Base-by-base conservation (phyloP, 2,888 invertebrate species). In the Pardosa pseudoannulata region DNA sequence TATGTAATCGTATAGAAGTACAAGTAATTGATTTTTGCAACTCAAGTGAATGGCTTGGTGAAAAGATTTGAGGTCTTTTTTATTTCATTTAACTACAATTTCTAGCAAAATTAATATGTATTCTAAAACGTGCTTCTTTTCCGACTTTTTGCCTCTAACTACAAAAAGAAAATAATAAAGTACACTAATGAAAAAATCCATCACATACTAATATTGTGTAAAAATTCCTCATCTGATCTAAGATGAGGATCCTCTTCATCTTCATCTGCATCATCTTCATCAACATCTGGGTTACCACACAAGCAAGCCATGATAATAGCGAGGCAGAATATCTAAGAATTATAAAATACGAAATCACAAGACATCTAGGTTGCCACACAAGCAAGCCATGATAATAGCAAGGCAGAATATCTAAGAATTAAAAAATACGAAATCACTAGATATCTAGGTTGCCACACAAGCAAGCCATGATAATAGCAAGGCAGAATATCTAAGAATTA, bases 201-300 rank as follows among this genome's bases (percentile, higher is more conserved):
- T n/a, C n/a, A n/a, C n/a, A 65, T 9, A 87, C 86, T 39, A 19
- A 80, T 11, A 16, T 71, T 31, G 67, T 89, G 88, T n/a, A 90
- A 71, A 88, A 88, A 89, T 65, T 88, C 88, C 68, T 90, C 90
- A 56, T 90, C 89, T 29, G 65, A 36, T 28, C 80, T 88, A 6
- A 89, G 50, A 16, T 79, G 28, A 11, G 89, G 89, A 29, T 89
- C 88, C 62, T 89, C 88, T 72, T 90, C 90, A 29, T 90, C 90
- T 23, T 89, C 89, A 16, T 89, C 90, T 0, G 86, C 88, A 81
- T 91, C 90, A 70, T 90, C 90, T 36, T 90, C 89, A 39, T 90
- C 90, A 23, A 89, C 78, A 56, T 90, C 89, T 13, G 81, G 81
- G 73, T 87, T 87, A 0, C 86, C 79, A 23, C 79, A 87, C 11